Base-by-base conservation (phyloP, 2,113 vertebrate species). In the Sylvicapra grimmia region DNA sequence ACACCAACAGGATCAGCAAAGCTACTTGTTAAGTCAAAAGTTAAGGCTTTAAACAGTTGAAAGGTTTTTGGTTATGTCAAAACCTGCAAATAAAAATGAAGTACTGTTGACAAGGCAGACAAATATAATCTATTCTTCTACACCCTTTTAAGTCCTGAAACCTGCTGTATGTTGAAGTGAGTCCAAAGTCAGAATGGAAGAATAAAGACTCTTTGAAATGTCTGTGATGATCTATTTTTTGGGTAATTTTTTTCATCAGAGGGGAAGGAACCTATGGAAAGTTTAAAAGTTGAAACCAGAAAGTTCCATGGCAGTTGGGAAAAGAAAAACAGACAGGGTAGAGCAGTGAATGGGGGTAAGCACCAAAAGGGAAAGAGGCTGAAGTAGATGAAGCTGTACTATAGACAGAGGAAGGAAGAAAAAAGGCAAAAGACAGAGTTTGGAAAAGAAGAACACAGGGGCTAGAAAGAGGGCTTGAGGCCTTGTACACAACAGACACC, bases 231-330 rank as follows among this genome's bases (percentile, higher is more conserved):
- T 36, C 92, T 77, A 53, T 89, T 92, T 80, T 51, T 77, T 13
- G 59, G 61, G 54, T 33, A 51, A 40, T 95, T 92, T 85, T 93
- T 86, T 77, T 80, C 56, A 93, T 61, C 75, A 51, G 53, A 92
- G 84, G 49, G 86, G 53, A 96, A 94, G 75, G 79, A 95, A 90
- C 36, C 44, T 75, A 93, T 36, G 83, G 95, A 96, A 98, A 96
- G 65, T 94, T 94, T 85, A 84, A 94, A 97, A 97, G 95, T 90
- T 85, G 86, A 97, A 95, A 88, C 40, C 89, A 92, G 91, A 97
- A 97, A 80, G 84, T 98, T 97, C 97, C 72, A 96, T 88, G 97
- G 87, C 97, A 97, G 94, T 89, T 94, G 86, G 89, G 33, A 97
- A 96, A 63, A 97, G 61, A 91, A 36, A 68, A 97, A 96, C 91